Evolutionary conservation across 2,888 invertebrate species (phyloP).

Genomic region (Aporophyla nigra): DNA sequence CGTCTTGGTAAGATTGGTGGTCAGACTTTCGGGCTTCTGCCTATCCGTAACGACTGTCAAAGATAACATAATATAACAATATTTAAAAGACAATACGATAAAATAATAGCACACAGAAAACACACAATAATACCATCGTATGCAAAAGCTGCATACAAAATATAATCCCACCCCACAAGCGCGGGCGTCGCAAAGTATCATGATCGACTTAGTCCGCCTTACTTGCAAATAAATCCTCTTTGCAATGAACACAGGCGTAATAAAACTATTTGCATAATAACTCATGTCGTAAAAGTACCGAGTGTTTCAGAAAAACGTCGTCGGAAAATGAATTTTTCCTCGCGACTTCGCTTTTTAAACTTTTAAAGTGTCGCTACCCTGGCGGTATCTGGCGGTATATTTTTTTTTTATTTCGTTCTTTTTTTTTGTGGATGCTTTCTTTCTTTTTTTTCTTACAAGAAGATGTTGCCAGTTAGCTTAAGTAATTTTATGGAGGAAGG

Average conservation of each 20-base stretch:
- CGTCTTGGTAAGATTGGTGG: no score
- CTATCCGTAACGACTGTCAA: no score
- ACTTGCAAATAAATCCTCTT: slow-evolving; percentile 71
- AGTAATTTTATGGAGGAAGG: slow-evolving; percentile 16
- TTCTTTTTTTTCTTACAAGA: slow-evolving; percentile 31
- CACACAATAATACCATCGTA: slow-evolving; percentile 12
- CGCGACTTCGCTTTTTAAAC: slow-evolving; percentile 57
- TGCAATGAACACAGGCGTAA: slow-evolving; percentile 68
- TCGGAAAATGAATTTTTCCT: slow-evolving; percentile 65
- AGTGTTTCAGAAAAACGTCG: slow-evolving; percentile 62
- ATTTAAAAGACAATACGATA: no score
- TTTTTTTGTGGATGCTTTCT: slow-evolving; percentile 36
- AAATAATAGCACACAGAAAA: slow-evolving; percentile 6
- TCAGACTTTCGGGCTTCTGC: no score
- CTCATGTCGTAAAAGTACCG: slow-evolving; percentile 52
- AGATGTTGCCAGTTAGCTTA: slow-evolving; percentile 40
- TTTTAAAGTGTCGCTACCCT: slow-evolving; percentile 61
- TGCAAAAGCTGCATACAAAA: slow-evolving; percentile 45
- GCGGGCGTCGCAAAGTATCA: slow-evolving; percentile 55
- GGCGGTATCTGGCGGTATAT: slow-evolving; percentile 44
- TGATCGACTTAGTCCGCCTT: slow-evolving; percentile 69
- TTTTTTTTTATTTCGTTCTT: slow-evolving; percentile 42
- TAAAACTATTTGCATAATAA: slow-evolving; percentile 74
- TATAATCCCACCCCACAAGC: slow-evolving; percentile 37
- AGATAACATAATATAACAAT: no score